Conservation (phyloP, 2,113 vertebrate genomes). For the Lates calcarifer region DNA sequence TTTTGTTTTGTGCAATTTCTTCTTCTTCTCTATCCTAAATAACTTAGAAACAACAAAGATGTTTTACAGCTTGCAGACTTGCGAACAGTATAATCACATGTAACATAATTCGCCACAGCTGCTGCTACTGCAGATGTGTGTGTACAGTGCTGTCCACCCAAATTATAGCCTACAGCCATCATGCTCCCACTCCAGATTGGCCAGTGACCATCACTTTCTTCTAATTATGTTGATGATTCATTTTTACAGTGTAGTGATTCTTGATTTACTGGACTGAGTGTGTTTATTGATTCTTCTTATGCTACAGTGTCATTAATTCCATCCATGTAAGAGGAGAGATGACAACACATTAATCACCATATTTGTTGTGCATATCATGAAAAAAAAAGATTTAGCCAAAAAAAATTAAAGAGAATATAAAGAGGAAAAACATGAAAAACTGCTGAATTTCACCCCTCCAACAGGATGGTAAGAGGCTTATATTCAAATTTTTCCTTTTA, state of each 20-base stretch:
- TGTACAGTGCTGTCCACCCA: constrained; percentile 26
- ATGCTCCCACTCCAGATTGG: background rate
- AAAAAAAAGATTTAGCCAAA: background rate
- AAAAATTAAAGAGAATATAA: too few relatives aligned
- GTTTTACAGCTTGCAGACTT: constrained; percentile 46
- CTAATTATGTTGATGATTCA: constrained; percentile 25
- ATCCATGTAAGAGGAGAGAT: background rate
- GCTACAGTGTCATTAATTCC: background rate
- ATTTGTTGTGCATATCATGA: background rate
- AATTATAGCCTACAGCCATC: constrained; percentile 27
- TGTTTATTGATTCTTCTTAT: background rate
- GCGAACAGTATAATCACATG: constrained; percentile 45
- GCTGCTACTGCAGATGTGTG: constrained; percentile 58
- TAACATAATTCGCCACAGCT: constrained; percentile 50
- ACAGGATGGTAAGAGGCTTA: background rate
- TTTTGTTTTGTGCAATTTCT: constrained; percentile 1
- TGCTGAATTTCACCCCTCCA: background rate
- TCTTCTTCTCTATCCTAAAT: background rate
- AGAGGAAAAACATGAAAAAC: too few relatives aligned
- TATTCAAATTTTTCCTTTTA: background rate
- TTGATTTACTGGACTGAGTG: constrained; percentile 11
- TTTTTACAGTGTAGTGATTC: constrained; percentile 11
- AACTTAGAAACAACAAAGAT: constrained; percentile 14
- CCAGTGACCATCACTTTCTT: constrained; percentile 5
- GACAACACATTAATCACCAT: background rate